phyloP scores from a whole-genome alignment of 2,888 invertebrate genomes.

The Lissocephala sabroskyi region DNA sequence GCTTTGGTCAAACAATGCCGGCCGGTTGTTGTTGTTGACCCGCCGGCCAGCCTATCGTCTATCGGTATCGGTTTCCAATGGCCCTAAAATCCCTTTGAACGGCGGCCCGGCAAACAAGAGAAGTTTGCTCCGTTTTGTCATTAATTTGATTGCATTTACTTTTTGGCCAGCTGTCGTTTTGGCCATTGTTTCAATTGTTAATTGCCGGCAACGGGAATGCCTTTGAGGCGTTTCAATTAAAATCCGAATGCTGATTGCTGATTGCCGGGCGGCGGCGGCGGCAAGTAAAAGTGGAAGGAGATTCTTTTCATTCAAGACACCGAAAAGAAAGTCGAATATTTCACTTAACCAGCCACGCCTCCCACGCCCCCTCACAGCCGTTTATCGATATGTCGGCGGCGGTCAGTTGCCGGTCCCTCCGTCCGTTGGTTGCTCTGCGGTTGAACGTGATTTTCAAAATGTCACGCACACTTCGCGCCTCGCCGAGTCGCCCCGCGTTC shows the following conservation, averaged over 20 bases:
- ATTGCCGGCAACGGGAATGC: conserved; percentile 8
- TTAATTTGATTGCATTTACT: conserved; percentile 35
- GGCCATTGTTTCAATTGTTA: conserved; percentile 20
- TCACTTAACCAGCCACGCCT: too few species aligned
- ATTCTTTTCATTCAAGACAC: conserved; percentile 12
- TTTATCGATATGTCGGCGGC: conserved; percentile 29
- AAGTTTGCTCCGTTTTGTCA: neutral
- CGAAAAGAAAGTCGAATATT: conserved; percentile 22
- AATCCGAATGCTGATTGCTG: conserved; percentile 23
- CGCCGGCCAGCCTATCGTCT: too few species aligned
- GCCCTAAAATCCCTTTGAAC: too few species aligned
- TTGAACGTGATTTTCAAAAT: conserved; percentile 66
- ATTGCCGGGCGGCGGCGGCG: too few species aligned
- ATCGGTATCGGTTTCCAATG: too few species aligned
- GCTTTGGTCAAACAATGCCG: neutral
- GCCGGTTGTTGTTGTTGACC: too few species aligned
- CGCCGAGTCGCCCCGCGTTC: too few species aligned
- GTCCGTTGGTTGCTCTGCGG: conserved; percentile 38
- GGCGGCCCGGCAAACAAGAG: too few species aligned
- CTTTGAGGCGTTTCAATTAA: conserved; percentile 30
- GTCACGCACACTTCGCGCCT: conserved; percentile 53
- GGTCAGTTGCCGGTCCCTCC: conserved; percentile 13
- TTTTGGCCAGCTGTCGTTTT: conserved; percentile 29
- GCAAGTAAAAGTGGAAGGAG: conserved; percentile 52
- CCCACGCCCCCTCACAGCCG: too few species aligned